Base-by-base conservation (phyloP, 2,113 vertebrate species). In the Brachyhypopomus occidentalis region DNA sequence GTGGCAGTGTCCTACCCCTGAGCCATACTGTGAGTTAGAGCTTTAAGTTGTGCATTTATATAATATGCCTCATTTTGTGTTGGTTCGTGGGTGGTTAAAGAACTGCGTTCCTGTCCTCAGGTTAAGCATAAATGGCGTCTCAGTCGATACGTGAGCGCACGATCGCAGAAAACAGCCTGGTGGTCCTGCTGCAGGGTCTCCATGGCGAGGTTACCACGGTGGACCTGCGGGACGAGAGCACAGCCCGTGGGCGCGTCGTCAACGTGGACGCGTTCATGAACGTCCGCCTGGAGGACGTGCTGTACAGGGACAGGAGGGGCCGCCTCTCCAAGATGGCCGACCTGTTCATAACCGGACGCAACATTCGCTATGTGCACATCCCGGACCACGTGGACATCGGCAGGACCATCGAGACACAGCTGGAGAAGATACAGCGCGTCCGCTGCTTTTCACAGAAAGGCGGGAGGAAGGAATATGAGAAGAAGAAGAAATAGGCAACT, bases 251-350 rank as follows among this genome's bases (percentile, higher is more conserved):
- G 0, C 92, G 94, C 0, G 38, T 99, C 56, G 84, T 95, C 83
- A 97, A 93, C 6, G 98, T 99, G 9, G 98, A 99, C 12, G 96
- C 97, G 79, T 99, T 97, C 90, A 99, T 99, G 98, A 99, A 99
- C 82, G 55, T 98, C 72, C 94, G 97, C 0, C 90, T 99, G 89
- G 90, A 92, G 0, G 83, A 94, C 0, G 97, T 97, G 63, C 89
- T 94, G 55, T 97, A 94, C 90, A 93, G 89, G 0, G 96, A 98
- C 92, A 86, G 95, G 2, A 86, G 70, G 5, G 97, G 96, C 0
- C 16, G 71, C 0, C 79, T 88, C 82, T 89, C 90, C 0, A 74
- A 63, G 30, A 88, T 98, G 88, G 94, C 95, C 0, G 95, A 98
- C 86, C 88, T 99, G 64, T 98, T 99, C 2, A 83, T 99, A 79